These are phyloP conservation scores for Sakesphorus luctuosus DNA, from an alignment of 2,113 vertebrate species.

Conservation along the genomic window DNA sequence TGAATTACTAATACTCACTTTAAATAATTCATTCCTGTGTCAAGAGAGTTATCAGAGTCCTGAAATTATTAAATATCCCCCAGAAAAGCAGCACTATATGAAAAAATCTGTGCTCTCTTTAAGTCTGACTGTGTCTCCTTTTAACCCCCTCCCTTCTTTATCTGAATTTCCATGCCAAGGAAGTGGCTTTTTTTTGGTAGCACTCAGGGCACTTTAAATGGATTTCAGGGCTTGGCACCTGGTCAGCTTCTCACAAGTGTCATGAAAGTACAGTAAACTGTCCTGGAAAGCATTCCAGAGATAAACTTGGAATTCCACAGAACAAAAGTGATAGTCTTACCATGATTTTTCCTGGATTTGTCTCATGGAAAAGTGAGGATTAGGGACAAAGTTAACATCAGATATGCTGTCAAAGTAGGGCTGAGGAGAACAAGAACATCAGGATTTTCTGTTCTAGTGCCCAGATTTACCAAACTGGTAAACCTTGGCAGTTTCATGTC, in stretches of 20 bases:
- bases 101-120: neutral
- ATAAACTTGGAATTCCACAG: constrained; percentile 27
- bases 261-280: neutral
- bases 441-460: neutral
- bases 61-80: constrained; percentile 1
- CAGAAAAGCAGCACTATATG: neutral
- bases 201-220: neutral
- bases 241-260: constrained; percentile 5
- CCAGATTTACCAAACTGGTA: neutral
- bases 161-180: neutral
- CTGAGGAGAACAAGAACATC: neutral
- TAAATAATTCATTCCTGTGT: constrained; percentile 53
- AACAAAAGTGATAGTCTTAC: constrained; percentile 38
- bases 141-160: neutral
- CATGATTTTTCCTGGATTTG: constrained; percentile 40
- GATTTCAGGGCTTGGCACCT: constrained; percentile 16
- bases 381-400: constrained; percentile 12
- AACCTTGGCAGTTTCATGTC: neutral
- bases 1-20: constrained; percentile 53
- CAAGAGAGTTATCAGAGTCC: neutral
- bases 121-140: neutral
- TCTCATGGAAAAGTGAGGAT: constrained; percentile 33
- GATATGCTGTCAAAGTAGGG: neutral
- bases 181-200: neutral
- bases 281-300: constrained; percentile 13